Conservation (phyloP, 2,113 vertebrate species). For the Festucalex cinctus region DNA sequence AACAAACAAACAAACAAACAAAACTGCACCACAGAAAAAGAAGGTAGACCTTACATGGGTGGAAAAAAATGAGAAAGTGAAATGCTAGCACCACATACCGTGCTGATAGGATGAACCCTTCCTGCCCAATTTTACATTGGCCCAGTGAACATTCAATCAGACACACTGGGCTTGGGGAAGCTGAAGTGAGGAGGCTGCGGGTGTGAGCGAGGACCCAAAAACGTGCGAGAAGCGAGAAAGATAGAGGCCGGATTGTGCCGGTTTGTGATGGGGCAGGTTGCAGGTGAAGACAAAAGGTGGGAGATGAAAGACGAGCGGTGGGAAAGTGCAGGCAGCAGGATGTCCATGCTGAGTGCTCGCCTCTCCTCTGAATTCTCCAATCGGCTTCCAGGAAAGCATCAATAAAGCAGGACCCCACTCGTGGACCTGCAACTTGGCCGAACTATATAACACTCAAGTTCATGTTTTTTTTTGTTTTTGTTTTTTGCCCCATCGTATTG, state of each 20-base stretch:
- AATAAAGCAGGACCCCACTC: constrained; percentile 20
- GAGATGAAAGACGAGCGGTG: neutral
- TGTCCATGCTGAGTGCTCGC: constrained; percentile 32
- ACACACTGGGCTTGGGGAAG: constrained; percentile 34
- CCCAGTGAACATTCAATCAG: constrained; percentile 53
- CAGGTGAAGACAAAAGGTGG: constrained; percentile 32
- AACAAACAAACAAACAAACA: constrained; percentile 3
- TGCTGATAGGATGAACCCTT: constrained; percentile 40
- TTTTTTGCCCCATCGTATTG: no score
- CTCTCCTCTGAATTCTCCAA: constrained; percentile 39
- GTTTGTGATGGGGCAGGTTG: constrained; percentile 51
- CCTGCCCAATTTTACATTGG: neutral
- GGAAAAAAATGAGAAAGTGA: constrained; percentile 10
- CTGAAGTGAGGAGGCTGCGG: neutral
- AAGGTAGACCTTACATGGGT: neutral
- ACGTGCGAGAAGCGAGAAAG: neutral
- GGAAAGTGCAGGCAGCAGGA: constrained; percentile 60
- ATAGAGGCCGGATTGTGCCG: constrained; percentile 56
- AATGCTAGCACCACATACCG: constrained; percentile 19
- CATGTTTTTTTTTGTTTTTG: no score
- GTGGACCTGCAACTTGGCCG: neutral
- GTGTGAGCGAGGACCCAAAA: neutral
- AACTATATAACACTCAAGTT: neutral
- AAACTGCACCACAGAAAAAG: neutral
- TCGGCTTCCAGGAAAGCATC: constrained; percentile 39